These are phyloP conservation scores for Pelobates cultripes DNA, from an alignment of 2,797 vertebrate genomes.

Conservation along the genomic window DNA sequence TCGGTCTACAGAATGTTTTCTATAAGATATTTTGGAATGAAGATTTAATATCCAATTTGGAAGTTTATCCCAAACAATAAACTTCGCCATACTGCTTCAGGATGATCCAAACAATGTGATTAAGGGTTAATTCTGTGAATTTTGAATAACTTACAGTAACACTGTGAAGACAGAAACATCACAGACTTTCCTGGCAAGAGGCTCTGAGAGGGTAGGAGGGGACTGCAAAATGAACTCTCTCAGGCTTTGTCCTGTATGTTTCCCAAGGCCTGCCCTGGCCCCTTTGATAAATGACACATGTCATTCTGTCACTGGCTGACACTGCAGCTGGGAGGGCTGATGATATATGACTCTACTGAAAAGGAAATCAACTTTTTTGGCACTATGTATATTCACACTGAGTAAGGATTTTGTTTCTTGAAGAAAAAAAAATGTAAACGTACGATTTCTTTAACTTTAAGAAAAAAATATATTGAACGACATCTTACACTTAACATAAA, in stretches of 20 bases:
- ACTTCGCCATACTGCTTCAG: too few relatives aligned
- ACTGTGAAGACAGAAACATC: conserved; percentile 88
- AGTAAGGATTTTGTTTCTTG: conserved; percentile 92
- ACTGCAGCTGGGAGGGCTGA: conserved; percentile 95
- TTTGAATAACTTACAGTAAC: conserved; percentile 82
- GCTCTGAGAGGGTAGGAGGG: conserved; percentile 82
- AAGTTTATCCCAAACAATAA: too few relatives aligned
- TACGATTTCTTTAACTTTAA: conserved; percentile 66
- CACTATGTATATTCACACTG: conserved; percentile 91
- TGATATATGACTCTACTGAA: conserved; percentile 95
- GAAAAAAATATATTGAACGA: conserved; percentile 74
- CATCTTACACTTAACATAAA: conserved; percentile 84
- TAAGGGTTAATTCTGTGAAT: conserved; percentile 75
- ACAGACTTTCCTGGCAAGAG: conserved; percentile 92
- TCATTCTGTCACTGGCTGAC: conserved; percentile 99
- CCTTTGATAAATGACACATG: conserved; percentile 99
- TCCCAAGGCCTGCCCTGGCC: conserved; percentile 97
- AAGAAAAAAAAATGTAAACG: conserved; percentile 79
- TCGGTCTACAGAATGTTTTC: too few relatives aligned
- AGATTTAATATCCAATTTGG: too few relatives aligned
- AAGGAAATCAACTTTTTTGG: conserved; percentile 98
- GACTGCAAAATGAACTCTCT: conserved; percentile 96
- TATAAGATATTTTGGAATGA: too few relatives aligned
- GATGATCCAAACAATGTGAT: conserved; percentile 44
- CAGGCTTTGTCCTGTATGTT: conserved; percentile 94